These are phyloP conservation scores for Brenthis ino DNA, from an alignment of 2,888 invertebrate genomes.

Conservation along the genomic window DNA sequence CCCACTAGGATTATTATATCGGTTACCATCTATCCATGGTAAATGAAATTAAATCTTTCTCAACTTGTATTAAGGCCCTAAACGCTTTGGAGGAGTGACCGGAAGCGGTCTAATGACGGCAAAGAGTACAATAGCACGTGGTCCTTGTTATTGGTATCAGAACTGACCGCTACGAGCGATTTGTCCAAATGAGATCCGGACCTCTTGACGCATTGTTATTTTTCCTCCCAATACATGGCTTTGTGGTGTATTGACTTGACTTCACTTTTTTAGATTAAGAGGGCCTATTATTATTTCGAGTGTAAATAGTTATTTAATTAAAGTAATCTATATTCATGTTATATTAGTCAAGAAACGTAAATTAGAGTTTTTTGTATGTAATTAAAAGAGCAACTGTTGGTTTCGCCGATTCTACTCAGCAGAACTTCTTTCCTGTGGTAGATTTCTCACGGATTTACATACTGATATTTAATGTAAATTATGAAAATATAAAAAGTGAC, in stretches of 20 bases:
- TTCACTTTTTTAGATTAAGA: slow-evolving; percentile 32
- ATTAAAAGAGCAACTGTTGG: too few relatives aligned
- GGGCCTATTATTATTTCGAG: slow-evolving; percentile 27
- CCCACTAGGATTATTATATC: slow-evolving; percentile 42
- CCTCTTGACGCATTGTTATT: slow-evolving; percentile 73
- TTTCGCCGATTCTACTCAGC: too few relatives aligned
- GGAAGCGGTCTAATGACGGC: slow-evolving; percentile 80
- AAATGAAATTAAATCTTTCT: slow-evolving; percentile 32
- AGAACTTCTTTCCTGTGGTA: too few relatives aligned
- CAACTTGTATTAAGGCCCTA: slow-evolving; percentile 39
- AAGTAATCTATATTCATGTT: too few relatives aligned
- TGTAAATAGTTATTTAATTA: not conserved
- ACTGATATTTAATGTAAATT: too few relatives aligned
- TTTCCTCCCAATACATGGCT: slow-evolving; percentile 47
- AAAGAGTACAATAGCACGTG: slow-evolving; percentile 77
- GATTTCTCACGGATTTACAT: too few relatives aligned
- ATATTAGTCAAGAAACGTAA: too few relatives aligned
- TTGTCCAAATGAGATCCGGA: slow-evolving; percentile 82
- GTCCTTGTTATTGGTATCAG: slow-evolving; percentile 77
- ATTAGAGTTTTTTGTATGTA: too few relatives aligned
- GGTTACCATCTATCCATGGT: slow-evolving; percentile 1
- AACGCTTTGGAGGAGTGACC: slow-evolving; percentile 52
- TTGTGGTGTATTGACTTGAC: slow-evolving; percentile 38
- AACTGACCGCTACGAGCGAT: slow-evolving; percentile 81
- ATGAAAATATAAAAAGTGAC: too few relatives aligned